These are phyloP conservation scores for Psittacula cyanocephala DNA, from an alignment of 2,113 vertebrate species.

Conservation along the genomic window DNA sequence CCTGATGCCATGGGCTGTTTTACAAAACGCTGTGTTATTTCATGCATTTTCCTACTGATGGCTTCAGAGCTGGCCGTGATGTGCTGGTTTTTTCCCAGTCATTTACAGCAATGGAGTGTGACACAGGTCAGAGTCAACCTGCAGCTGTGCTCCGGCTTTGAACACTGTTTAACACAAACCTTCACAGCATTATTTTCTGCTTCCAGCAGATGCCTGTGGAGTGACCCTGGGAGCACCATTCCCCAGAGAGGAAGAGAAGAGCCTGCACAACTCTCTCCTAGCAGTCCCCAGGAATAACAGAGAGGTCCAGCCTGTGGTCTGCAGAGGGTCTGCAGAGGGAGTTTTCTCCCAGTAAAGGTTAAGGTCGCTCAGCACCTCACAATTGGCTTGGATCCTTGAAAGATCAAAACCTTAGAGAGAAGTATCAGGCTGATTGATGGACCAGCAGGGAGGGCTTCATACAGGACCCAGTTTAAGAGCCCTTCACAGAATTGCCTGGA, in stretches of 20 bases:
- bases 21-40: not conserved
- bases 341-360: not conserved
- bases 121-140: not conserved
- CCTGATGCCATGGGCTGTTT: not conserved
- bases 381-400: not conserved
- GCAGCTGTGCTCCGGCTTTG: not conserved
- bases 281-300: not conserved
- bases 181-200: not conserved
- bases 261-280: not conserved
- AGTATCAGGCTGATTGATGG: not conserved
- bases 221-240: not conserved
- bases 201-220: not conserved
- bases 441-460: not conserved
- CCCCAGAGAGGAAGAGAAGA: not conserved
- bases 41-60: not conserved
- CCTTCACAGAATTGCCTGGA: not conserved
- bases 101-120: not conserved
- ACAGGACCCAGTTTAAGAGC: not conserved
- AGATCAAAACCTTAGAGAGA: not conserved
- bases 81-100: not conserved
- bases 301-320: not conserved
- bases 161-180: not conserved
- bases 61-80: not conserved
- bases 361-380: not conserved
- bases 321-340: not conserved